Base-by-base conservation (phyloP, 2,797 vertebrate genomes). In the Notamacropus eugenii region DNA sequence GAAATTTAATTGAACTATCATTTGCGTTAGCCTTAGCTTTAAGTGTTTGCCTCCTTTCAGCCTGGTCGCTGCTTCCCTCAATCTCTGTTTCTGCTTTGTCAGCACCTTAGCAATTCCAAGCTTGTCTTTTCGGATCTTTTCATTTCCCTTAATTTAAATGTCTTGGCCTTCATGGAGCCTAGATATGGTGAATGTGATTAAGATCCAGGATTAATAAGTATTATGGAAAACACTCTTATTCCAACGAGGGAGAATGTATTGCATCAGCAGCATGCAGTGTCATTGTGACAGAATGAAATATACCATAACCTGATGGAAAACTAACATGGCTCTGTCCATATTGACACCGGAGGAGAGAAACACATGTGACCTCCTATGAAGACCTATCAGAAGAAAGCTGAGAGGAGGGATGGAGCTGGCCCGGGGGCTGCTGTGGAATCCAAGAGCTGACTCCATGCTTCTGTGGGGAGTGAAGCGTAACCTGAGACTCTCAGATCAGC, bases 161-260 rank as follows among this genome's bases (percentile, higher is more conserved):
- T 92, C 96, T 52, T 97, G 94, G 92, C 50, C 91, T 40, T 46
- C 92, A 97, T 97, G 91, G 95, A 97, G 93, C 96, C 55, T 94
- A 59, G 96, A 96, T 93, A 92, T 54, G 97, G 98, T 57, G 95
- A 97, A 91, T 94, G 92, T 97, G 98, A 97, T 98, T 97, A 97
- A 96, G 96, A 96, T 97, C 95, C 57, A 97, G 93, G 95, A 91
- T 98, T 95, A 96, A 55, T 97, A 97, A 98, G 93, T 57, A 91
- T 97, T 82, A 92, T 59, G 96, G 97, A 98, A 97, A 97, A 95
- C 90, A 91, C 95, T 96, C 98, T 97, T 93, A 97, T 98, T 97
- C 98, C 97, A 96, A 87, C 56, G 27, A 90, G 94, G 94, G 92
- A 96, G 94, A 55, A 96, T 97, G 46, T 58, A 95, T 97, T 96